Evolutionary conservation across 2,888 invertebrate species (phyloP).

Genomic region (Yponomeuta malinellus): DNA sequence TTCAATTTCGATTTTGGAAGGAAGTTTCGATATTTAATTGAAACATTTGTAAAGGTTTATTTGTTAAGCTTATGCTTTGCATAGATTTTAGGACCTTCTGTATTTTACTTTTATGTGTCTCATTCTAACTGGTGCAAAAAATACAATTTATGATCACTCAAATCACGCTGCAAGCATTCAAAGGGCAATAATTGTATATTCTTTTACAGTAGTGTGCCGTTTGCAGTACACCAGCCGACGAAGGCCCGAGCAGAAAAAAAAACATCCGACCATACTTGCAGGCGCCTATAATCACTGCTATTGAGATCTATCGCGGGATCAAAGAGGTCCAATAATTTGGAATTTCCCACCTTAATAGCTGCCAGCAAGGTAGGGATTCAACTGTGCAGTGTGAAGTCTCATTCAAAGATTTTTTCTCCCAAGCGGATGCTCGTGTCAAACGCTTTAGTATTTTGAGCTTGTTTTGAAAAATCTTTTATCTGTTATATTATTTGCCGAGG

Average conservation of each 20-base stretch:
- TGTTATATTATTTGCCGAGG: conserved; percentile 70
- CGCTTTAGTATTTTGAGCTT: conserved; percentile 76
- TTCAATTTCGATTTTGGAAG: too few relatives aligned
- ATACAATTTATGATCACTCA: conserved; percentile 73
- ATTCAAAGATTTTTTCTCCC: conserved; percentile 35
- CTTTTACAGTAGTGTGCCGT: conserved; percentile 75
- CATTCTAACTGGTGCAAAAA: conserved; percentile 35
- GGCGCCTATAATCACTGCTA: conserved; percentile 76
- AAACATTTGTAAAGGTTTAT: too few relatives aligned
- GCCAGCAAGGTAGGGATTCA: conserved; percentile 58
- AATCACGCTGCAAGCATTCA: conserved; percentile 75
- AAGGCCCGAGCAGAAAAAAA: conserved; percentile 62
- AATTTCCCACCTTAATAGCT: conserved; percentile 61
- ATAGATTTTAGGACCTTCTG: background rate
- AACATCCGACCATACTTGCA: conserved; percentile 73
- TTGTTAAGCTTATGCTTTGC: too few relatives aligned
- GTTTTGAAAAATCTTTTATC: conserved; percentile 77
- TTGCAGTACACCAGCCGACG: conserved; percentile 65
- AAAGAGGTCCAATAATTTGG: conserved; percentile 55
- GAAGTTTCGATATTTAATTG: too few relatives aligned
- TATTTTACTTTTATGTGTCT: background rate
- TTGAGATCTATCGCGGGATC: conserved; percentile 75
- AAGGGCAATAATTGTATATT: conserved; percentile 75
- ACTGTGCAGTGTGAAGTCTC: background rate
- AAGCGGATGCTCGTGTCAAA: conserved; percentile 76